Percentiles rank a stretch among this genome's conserved stretches.
Conservation (phyloP, 2,888 invertebrate species). For the Seira ritae region DNA sequence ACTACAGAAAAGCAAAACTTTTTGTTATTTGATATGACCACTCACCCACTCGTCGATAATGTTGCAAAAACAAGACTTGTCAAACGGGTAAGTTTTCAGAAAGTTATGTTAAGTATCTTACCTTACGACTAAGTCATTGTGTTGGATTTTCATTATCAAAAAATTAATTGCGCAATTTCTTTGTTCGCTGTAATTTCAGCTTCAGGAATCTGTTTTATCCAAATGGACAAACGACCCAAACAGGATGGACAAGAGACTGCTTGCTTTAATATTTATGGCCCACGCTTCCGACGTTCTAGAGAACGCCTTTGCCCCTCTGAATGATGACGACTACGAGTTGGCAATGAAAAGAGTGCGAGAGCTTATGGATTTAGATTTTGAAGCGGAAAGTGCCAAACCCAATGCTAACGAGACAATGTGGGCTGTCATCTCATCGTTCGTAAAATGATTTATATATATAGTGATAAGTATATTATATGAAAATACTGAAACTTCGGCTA, state of each 20-base stretch:
- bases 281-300: constrained; percentile 99
- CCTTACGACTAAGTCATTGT: too few species aligned
- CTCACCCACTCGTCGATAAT: constrained; percentile 98
- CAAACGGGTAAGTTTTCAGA: constrained; percentile 85
- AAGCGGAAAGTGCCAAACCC: constrained; percentile 94
- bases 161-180: not conserved
- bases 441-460: constrained; percentile 79
- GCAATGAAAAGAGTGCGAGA: constrained; percentile 98
- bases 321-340: constrained; percentile 97
- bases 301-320: constrained; percentile 98
- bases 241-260: constrained; percentile 95
- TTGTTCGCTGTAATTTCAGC: constrained; percentile 78
- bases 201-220: constrained; percentile 96
- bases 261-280: constrained; percentile 95
- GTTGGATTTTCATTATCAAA: too few species aligned
- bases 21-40: constrained; percentile 99
- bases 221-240: constrained; percentile 99
- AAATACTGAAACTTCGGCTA: not conserved
- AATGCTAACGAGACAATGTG: constrained; percentile 96
- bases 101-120: not conserved
- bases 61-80: constrained; percentile 96
- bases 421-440: constrained; percentile 99
- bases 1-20: constrained; percentile 99
- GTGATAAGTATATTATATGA: too few species aligned
- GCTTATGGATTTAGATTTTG: constrained; percentile 96